Base-by-base conservation (phyloP, 2,113 vertebrate species). In the Myiagra hebetior region DNA sequence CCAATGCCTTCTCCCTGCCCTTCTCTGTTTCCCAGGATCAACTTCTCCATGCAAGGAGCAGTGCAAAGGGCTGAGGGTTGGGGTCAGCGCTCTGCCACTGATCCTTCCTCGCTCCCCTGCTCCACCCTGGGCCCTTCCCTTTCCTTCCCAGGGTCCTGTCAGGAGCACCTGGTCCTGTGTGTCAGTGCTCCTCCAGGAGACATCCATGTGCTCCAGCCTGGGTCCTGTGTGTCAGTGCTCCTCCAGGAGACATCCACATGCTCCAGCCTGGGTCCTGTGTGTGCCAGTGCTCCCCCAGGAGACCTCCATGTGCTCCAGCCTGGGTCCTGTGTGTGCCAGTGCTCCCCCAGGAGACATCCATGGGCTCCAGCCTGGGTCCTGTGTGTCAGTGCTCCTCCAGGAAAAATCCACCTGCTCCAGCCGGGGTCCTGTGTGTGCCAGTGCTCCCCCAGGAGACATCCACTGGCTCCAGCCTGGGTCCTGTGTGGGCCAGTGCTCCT, bases 31-130 rank as follows among this genome's bases (percentile, higher is more conserved):
- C 33, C 49, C 30, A 44, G 63, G 11, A 16, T 27, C 39, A 37
- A 5, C 15, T 22, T 33, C 16, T 22, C 4, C 15, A 0, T 12
- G 27, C 7, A 16, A 3, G 0, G 6, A n/a, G 28, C 3, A 2
- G n/a, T 0, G 4, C 24, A 4, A 21, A 10, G 30, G 9, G 11
- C 2, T 2, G 6, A 49, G 24, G 21, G 4, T 14, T 37, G 65
- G 0, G 2, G 23, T 44, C 39, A 6, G 22, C 17, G n/a, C 37
- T 62, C 19, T 6, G 33, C n/a, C 0, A 0, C 27, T 26, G 11
- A 18, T 35, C 11, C 10, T 14, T 20, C 30, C 12, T 3, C 3
- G 5, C 7, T 44, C 8, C 50, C 9, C 49, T 60, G 28, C 39
- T 31, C n/a, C 28, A 17, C 17, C 7, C 16, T 60, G 37, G 31